Base-by-base conservation (phyloP, 2,797 vertebrate genomes). In the Halcyon chelicuti region DNA sequence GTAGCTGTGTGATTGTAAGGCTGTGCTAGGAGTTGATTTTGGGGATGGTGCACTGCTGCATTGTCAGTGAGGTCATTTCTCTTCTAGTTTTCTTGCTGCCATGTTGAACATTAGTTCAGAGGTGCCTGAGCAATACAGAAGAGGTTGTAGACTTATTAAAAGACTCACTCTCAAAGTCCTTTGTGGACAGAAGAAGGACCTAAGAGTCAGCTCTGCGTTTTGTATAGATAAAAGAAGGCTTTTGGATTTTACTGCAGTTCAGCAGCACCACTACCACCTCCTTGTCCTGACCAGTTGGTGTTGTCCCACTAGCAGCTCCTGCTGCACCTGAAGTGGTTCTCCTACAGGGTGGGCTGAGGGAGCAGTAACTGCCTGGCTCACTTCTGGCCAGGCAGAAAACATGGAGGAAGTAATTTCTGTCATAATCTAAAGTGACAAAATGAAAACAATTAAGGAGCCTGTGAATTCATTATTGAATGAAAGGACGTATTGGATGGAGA, bases 201-300 rank as follows among this genome's bases (percentile, higher is more conserved):
- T 18, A 11, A 21, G 29, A 54, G 54, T 74, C 10, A 31, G 4
- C 31, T 84, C 46, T 90, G 26, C 7, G 12, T 6, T 46, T 9
- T 25, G 39, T 26, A 28, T 47, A 62, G 23, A 3, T 16, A 20
- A 47, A 23, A 54, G 62, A 18, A 58, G 6, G 26, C 21, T 25
- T 75, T 68, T 29, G 40, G 58, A 12, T 42, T 58, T 54, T 58
- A 5, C 29, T 37, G 18, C 28, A 18, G 13, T 73, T 66, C 33
- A 39, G 22, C 46, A 22, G 8, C 19, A 35, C 11, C 3, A 35
- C 14, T 20, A 72, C 12, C 21, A 9, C 9, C 7, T 37, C 5
- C 17, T 73, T 12, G 0, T 35, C 44, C 40, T 63, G n/a, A 3
- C 13, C 33, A 12, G 54, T 6, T 54, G 14, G 25, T n/a, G 2